Conservation (phyloP, 2,888 invertebrate genomes). For the Strigamia transsilvanica region DNA sequence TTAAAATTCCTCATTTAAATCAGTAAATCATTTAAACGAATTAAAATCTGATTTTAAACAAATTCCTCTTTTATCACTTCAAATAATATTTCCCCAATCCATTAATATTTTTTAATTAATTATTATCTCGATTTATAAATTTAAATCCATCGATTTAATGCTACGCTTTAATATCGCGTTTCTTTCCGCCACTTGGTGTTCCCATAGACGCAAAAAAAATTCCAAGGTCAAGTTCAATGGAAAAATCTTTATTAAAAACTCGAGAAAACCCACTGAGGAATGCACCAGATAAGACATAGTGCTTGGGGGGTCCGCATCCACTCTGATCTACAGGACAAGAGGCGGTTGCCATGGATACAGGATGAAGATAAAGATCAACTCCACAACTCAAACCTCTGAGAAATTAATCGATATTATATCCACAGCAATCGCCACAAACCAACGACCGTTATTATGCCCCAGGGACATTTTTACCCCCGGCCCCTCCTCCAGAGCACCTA, state of each 20-base stretch:
- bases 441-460: slow-evolving; percentile 5
- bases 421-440: slow-evolving; percentile 14
- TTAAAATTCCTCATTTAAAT: no score
- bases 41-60: no score
- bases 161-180: neutral
- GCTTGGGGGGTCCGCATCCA: slow-evolving; percentile 25
- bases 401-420: slow-evolving; percentile 30
- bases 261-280: slow-evolving; percentile 10
- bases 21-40: no score
- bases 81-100: no score
- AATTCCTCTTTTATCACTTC: no score
- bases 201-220: slow-evolving; percentile 16
- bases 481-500: slow-evolving; percentile 19
- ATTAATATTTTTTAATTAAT: neutral
- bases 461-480: neutral
- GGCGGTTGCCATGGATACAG: slow-evolving; percentile 26
- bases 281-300: slow-evolving; percentile 21
- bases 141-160: neutral
- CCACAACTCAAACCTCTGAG: neutral
- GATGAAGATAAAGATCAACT: slow-evolving; percentile 16
- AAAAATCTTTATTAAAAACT: slow-evolving; percentile 28
- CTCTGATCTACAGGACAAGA: neutral
- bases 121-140: neutral
- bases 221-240: slow-evolving; percentile 26
- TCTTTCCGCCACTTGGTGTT: neutral